These are phyloP conservation scores for Salvelinus alpinus DNA, from an alignment of 2,113 vertebrate species.

Conservation along the genomic window DNA sequence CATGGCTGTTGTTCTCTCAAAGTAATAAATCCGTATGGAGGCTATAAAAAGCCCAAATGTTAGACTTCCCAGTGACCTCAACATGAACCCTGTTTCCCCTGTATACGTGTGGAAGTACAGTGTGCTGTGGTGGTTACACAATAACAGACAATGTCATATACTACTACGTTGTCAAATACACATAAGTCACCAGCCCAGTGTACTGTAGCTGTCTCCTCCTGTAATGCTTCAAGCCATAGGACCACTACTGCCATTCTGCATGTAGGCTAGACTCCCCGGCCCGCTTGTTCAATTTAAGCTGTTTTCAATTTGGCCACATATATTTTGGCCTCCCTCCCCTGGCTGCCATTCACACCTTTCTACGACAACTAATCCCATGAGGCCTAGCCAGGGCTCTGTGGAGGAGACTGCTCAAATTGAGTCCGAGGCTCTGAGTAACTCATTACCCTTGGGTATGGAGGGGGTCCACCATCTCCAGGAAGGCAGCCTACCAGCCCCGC, in stretches of 20 bases:
- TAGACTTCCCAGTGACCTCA: too few relatives aligned
- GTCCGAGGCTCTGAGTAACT: constrained; percentile 30
- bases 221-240: too few relatives aligned
- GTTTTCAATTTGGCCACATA: too few relatives aligned
- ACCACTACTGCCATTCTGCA: too few relatives aligned
- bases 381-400: constrained; percentile 36
- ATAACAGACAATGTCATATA: too few relatives aligned
- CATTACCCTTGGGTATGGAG: constrained; percentile 38
- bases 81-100: constrained; percentile 1
- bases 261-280: too few relatives aligned
- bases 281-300: too few relatives aligned
- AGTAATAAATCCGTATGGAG: constrained; percentile 20
- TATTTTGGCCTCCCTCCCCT: not conserved
- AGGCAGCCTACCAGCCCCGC: constrained; percentile 37
- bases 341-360: constrained; percentile 53
- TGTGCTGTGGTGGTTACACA: not conserved
- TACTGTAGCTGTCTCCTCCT: too few relatives aligned
- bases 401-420: constrained; percentile 31
- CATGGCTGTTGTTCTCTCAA: constrained; percentile 26
- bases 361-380: constrained; percentile 54
- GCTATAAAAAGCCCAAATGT: constrained; percentile 29
- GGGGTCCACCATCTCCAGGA: constrained; percentile 30
- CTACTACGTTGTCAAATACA: too few relatives aligned
- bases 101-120: not conserved
- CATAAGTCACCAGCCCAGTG: too few relatives aligned